A percentile compares a stretch with the other conserved stretches of the same genome.
phyloP scores from a whole-genome alignment of 2,113 vertebrate species.

The Erythrolamprus reginae region DNA sequence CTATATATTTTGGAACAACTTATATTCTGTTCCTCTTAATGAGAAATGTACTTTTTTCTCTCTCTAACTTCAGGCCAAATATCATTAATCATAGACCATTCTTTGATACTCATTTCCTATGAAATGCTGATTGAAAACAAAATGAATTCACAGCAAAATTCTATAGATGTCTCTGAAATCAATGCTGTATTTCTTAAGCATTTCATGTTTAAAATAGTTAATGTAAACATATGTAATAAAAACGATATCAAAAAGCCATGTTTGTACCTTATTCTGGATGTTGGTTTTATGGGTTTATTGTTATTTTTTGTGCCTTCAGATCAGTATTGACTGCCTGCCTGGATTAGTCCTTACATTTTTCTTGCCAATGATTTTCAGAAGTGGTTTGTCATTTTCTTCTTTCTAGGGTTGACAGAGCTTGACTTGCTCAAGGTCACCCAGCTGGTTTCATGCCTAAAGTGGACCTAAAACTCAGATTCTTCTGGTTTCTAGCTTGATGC shows the following conservation, averaged over 20 bases:
- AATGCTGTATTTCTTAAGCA: background rate
- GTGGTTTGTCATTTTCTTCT: background rate
- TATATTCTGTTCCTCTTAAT: background rate
- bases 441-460: background rate
- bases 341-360: background rate
- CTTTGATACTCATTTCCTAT: background rate
- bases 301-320: background rate
- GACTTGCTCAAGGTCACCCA: background rate
- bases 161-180: background rate
- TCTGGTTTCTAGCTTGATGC: background rate
- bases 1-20: background rate
- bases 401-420: background rate
- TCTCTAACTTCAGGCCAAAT: background rate
- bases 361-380: background rate
- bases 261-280: background rate
- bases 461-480: background rate
- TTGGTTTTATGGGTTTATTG: background rate
- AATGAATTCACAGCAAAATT: background rate
- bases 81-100: background rate
- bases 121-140: background rate
- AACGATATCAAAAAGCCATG: background rate
- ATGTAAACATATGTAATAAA: accelerated
- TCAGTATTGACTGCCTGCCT: background rate
- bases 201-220: background rate
- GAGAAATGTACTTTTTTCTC: background rate